A percentile compares a stretch with the other conserved stretches of the same genome.
Evolutionary conservation across 1,140 invertebrate species (phyloP).

Genomic region (Lepidurus couesii): DNA sequence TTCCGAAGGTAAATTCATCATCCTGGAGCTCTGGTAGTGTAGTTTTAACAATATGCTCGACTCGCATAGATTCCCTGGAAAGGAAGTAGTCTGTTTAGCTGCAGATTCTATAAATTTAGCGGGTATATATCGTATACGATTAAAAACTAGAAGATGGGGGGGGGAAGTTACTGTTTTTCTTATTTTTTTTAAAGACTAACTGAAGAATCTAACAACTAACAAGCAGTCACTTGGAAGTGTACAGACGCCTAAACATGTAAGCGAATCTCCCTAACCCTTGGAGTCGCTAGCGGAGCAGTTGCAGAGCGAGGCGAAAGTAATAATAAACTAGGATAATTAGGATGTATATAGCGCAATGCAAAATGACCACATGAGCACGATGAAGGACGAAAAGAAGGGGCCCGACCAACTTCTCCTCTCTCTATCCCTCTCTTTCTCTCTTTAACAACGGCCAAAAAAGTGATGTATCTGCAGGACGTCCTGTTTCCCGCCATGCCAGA

Average conservation of each 20-base stretch:
- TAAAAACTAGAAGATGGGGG: no score
- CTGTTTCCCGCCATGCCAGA: background rate
- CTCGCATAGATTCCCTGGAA: no score
- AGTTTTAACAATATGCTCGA: no score
- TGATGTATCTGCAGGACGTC: conserved; percentile 21
- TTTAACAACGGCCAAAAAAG: background rate
- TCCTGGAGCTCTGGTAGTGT: no score
- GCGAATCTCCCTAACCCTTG: background rate
- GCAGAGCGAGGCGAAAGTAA: conserved; percentile 18
- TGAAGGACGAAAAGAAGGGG: conserved; percentile 11
- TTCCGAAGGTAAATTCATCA: no score
- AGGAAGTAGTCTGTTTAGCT: no score
- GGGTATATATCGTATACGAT: no score
- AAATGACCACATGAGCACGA: conserved; percentile 19
- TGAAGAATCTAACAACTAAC: background rate
- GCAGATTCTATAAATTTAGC: no score
- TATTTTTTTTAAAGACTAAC: background rate
- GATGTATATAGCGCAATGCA: conserved; percentile 8
- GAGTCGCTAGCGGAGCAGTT: conserved; percentile 20
- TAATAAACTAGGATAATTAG: conserved; percentile 20
- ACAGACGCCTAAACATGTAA: background rate
- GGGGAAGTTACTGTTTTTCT: no score
- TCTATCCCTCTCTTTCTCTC: background rate
- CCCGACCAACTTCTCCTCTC: background rate
- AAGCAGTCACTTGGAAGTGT: background rate